Evolutionary conservation across 92 coral and sea anemone species (phyloP), one percentile per base, ranked within the genome.

Genomic region (Isaurus tuberculatus): DNA sequence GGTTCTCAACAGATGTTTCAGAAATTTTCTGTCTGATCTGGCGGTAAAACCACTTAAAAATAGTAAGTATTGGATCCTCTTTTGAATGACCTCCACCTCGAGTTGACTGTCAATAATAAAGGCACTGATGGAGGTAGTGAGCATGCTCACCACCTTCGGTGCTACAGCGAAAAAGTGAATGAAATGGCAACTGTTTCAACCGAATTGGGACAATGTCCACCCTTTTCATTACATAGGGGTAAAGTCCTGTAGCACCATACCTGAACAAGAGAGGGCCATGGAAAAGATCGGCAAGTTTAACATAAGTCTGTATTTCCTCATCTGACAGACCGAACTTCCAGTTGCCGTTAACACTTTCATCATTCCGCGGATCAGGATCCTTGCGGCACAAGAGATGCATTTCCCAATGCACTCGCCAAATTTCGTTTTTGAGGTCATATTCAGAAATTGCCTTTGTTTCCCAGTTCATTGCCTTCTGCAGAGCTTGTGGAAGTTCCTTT

Each of bases 341-440:
- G 34, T 70, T 70, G 30, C 55, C 36, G 22, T 43, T 44, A 53
- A 55, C 51, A 22, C 23, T 6, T 53, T 53, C 46, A 11, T 29
- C 64, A 25, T 78, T 14, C 16, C 79, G 68, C 26, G 89, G 89
- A 55, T 77, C 89, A 16, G 85, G 86, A 67, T 86, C 89, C 69
- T 31, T 57, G 25, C 85, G 15, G 1, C 61, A 15, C 22, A 51
- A 22, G 3, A 51, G 61, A 51, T 51, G 61, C 61, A 51, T 20
- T 27, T 68, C 65, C 79, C 84, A 86, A 49, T 79, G 78, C 5
- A 79, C 67, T 5, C 57, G 68, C 89, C 89, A 86, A 22, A 86
- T 86, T 65, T 78, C 61, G 27, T 31, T 48, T 48, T 86, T 72
- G 8, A 80, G 68, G 30, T 86, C 80, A 69, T 64, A 86, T 33